These are phyloP conservation scores for Phocoena phocoena DNA, from an alignment of 2,113 vertebrate species.

Conservation along the genomic window DNA sequence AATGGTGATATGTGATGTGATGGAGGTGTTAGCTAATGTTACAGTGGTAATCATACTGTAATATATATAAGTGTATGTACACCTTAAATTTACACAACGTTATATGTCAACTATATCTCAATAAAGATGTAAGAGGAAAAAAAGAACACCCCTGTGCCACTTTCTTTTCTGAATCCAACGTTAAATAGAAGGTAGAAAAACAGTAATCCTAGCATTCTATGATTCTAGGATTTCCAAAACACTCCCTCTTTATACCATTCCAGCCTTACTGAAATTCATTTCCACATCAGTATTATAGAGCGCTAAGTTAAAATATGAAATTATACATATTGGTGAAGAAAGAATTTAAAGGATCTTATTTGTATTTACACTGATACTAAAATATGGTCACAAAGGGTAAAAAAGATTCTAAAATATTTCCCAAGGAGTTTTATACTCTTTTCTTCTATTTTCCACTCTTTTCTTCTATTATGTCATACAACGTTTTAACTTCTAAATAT, in stretches of 20 bases:
- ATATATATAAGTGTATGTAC: not conserved
- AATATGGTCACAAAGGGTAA: not conserved
- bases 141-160: not conserved
- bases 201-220: not conserved
- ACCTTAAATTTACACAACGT: not conserved
- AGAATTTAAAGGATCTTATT: not conserved
- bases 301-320: conserved; percentile 25
- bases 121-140: not conserved
- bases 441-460: not conserved
- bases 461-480: not conserved
- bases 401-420: not conserved
- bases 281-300: not conserved
- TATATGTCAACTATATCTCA: not conserved
- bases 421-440: not conserved
- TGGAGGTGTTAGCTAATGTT: not conserved
- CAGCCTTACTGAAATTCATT: conserved; percentile 2
- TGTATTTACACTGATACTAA: not conserved
- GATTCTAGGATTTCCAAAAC: conserved; percentile 7
- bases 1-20: not conserved
- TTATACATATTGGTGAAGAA: not conserved
- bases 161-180: conserved; percentile 9
- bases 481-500: not conserved
- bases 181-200: conserved; percentile 10
- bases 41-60: not conserved
- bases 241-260: not conserved